Evolutionary conservation across 2,797 vertebrate species (phyloP), one percentile per base, ranked within the genome.

Genomic region (Microctenopoma stevenorrisi): DNA sequence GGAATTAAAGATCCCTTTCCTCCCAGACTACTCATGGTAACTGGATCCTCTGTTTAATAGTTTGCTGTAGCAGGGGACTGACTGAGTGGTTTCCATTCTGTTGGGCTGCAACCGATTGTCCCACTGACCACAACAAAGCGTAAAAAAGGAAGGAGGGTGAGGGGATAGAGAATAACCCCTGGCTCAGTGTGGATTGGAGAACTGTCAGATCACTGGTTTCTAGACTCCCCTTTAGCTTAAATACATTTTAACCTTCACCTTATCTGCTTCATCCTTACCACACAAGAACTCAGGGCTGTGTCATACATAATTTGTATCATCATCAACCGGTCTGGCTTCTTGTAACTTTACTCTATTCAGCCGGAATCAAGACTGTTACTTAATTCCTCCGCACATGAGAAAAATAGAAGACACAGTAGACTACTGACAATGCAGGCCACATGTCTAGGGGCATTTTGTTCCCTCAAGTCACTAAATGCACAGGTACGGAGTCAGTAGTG

Each of bases 41-140:
- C 89, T 53, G 77, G 89, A 94, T 93, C 87, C 82, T 85, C 81
- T 90, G 81, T 92, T 92, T 89, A 92, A 92, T 90, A 88, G 86
- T 89, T 86, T 85, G 84, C 87, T 78, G 72, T 79, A 85, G 91
- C 87, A 82, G 51, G 69, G 87, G 84, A 88, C 81, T 65, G 83
- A 83, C 83, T 86, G 84, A 89, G 85, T 86, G 89, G 89, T 91
- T 92, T 91, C 80, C 89, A 93, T 92, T 91, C 81, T 69, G 62
- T 64, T 86, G 86, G 88, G 86, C 91, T 92, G 91, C 85, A 89
- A 91, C 86, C 78, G 86, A 92, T 91, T 92, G 92, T 92, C 91
- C 89, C 88, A 78, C 84, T 65, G 78, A 92, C 92, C 92, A 93
- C 91, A 94, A 92, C 85, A 92, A 92, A 91, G 92, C 64, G 51